Conservation (phyloP, 23 tunicate genomes). For the Trididemnum clinides region DNA sequence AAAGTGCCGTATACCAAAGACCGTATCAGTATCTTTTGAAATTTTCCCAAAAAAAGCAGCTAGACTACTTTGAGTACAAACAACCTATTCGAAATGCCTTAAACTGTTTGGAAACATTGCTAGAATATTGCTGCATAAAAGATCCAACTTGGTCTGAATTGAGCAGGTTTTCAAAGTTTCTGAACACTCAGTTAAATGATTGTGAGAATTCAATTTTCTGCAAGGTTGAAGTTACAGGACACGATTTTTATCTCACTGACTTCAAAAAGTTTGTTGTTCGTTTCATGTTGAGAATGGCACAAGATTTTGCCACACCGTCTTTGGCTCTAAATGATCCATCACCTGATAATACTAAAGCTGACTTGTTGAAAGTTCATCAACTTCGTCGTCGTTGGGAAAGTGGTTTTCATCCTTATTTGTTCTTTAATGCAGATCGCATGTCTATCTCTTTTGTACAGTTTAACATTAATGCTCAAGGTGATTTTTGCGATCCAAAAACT, state of each 20-base stretch:
- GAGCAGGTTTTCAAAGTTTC: constrained; percentile 54
- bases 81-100: constrained; percentile 2
- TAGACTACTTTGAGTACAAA: constrained; percentile 42
- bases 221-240: neutral
- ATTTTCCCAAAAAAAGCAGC: neutral
- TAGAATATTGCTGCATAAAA: constrained; percentile 50
- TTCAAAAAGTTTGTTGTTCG: constrained; percentile 60
- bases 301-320: constrained; percentile 83
- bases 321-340: constrained; percentile 2
- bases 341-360: neutral
- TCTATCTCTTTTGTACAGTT: constrained; percentile 60
- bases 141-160: constrained; percentile 81
- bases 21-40: constrained; percentile 53
- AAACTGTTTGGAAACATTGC: constrained; percentile 45
- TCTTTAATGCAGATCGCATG: constrained; percentile 59
- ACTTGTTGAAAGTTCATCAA: constrained; percentile 38
- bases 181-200: constrained; percentile 54
- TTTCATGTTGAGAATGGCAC: constrained; percentile 81
- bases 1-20: constrained; percentile 45
- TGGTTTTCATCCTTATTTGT: constrained; percentile 56
- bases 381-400: constrained; percentile 74
- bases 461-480: constrained; percentile 30
- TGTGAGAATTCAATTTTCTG: constrained; percentile 69
- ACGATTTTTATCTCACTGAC: constrained; percentile 9
- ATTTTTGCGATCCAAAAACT: constrained; percentile 52